Conservation (phyloP, 2,888 invertebrate species). For the Cheilosia vernalis region DNA sequence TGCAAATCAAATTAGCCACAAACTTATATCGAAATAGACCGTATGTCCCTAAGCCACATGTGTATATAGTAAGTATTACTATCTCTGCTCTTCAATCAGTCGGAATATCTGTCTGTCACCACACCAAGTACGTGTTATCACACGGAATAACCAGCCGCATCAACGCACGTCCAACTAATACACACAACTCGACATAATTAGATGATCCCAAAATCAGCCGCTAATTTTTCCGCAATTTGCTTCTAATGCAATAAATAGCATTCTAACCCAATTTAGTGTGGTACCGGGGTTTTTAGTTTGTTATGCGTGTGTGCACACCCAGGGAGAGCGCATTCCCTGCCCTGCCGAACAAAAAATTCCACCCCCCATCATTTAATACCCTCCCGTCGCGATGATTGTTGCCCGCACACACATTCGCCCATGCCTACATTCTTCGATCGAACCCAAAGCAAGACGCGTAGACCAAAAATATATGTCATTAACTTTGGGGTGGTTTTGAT, state of each 20-base stretch:
- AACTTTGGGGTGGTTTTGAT: slow-evolving; percentile 69
- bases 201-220: slow-evolving; percentile 84
- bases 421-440: slow-evolving; percentile 8
- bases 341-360: slow-evolving; percentile 18
- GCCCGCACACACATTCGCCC: slow-evolving; percentile 39
- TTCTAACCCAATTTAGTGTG: slow-evolving; percentile 75
- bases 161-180: slow-evolving; percentile 25
- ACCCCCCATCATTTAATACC: slow-evolving; percentile 62
- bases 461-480: slow-evolving; percentile 62
- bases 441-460: slow-evolving; percentile 19
- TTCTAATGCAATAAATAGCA: slow-evolving; percentile 83
- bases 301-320: slow-evolving; percentile 71
- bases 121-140: slow-evolving; percentile 18
- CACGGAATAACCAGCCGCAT: slow-evolving; percentile 16
- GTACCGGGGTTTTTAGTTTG: slow-evolving; percentile 42
- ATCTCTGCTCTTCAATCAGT: slow-evolving; percentile 36
- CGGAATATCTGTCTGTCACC: slow-evolving; percentile 13
- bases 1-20: slow-evolving; percentile 6
- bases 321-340: slow-evolving; percentile 2
- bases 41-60: slow-evolving; percentile 5
- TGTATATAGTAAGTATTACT: background rate
- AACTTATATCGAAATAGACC: background rate
- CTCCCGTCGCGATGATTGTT: slow-evolving; percentile 71
- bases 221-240: slow-evolving; percentile 84
- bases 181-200: slow-evolving; percentile 78